These are phyloP conservation scores for Myopa testacea DNA, from an alignment of 2,888 invertebrate species.

Conservation along the genomic window DNA sequence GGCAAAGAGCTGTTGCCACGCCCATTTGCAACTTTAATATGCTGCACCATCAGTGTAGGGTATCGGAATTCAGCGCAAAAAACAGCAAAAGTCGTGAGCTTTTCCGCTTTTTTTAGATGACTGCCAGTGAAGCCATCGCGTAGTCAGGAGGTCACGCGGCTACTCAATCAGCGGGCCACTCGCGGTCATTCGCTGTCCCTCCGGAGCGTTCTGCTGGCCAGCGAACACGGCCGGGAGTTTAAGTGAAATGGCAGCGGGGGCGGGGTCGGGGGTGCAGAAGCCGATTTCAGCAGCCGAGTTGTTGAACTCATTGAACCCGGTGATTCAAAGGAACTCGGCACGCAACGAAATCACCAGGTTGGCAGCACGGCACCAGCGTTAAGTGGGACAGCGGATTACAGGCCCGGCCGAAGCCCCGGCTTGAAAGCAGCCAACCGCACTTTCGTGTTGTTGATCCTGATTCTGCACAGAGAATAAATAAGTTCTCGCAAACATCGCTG, in stretches of 20 bases:
- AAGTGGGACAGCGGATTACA: too few species aligned
- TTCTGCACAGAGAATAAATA: not conserved
- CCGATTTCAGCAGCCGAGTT: not conserved
- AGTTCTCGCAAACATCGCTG: not conserved
- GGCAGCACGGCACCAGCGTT: not conserved
- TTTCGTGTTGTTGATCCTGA: not conserved
- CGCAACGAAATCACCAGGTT: not conserved
- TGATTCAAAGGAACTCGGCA: conserved; percentile 13
- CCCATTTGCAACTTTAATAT: too few species aligned
- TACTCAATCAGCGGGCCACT: not conserved
- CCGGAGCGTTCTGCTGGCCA: not conserved
- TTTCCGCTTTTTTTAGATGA: not conserved
- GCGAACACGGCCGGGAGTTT: not conserved
- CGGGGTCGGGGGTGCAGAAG: not conserved
- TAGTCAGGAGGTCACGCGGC: not conserved
- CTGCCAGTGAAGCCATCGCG: conserved; percentile 6
- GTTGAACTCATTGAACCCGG: conserved; percentile 22
- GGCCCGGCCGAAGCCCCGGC: not conserved
- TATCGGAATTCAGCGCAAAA: not conserved
- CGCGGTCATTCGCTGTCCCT: not conserved
- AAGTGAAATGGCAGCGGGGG: not conserved
- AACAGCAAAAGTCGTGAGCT: not conserved
- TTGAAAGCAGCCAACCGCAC: not conserved
- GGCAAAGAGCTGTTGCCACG: too few species aligned
- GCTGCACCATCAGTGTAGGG: too few species aligned